These are phyloP conservation scores for Parthenolecanium corni DNA, from an alignment of 2,888 invertebrate genomes.

Conservation along the genomic window DNA sequence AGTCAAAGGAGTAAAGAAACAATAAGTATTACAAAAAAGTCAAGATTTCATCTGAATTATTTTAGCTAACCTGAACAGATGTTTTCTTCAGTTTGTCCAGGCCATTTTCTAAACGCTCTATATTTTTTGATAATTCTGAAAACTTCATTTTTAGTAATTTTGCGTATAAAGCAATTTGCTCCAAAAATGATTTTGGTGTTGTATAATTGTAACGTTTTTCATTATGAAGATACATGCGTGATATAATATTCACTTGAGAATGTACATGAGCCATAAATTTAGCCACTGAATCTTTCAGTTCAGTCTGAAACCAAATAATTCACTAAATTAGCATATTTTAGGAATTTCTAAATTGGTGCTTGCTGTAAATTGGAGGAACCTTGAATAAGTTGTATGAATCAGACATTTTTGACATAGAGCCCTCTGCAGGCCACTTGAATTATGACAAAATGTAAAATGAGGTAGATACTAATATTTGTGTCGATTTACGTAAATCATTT, in stretches of 20 bases:
- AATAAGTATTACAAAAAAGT: too few species aligned
- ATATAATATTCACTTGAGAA: conserved; percentile 81
- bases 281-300: conserved; percentile 70
- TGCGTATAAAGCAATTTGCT: conserved; percentile 84
- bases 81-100: conserved; percentile 81
- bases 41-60: too few species aligned
- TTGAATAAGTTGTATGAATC: too few species aligned
- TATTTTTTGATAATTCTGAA: conserved; percentile 73
- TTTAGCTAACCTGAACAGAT: conserved; percentile 60
- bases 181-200: conserved; percentile 91
- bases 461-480: too few species aligned
- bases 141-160: conserved; percentile 75
- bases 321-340: neutral
- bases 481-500: too few species aligned
- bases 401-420: too few species aligned
- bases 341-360: neutral
- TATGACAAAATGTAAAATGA: too few species aligned
- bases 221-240: conserved; percentile 72
- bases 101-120: conserved; percentile 79
- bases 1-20: too few species aligned
- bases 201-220: conserved; percentile 93
- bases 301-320: conserved; percentile 41
- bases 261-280: conserved; percentile 93
- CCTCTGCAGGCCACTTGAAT: too few species aligned
- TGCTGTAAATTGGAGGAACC: neutral